A percentile compares a stretch with the other conserved stretches of the same genome.
phyloP scores from a whole-genome alignment of 92 coral and sea anemone genomes.

The Porites lobata region DNA sequence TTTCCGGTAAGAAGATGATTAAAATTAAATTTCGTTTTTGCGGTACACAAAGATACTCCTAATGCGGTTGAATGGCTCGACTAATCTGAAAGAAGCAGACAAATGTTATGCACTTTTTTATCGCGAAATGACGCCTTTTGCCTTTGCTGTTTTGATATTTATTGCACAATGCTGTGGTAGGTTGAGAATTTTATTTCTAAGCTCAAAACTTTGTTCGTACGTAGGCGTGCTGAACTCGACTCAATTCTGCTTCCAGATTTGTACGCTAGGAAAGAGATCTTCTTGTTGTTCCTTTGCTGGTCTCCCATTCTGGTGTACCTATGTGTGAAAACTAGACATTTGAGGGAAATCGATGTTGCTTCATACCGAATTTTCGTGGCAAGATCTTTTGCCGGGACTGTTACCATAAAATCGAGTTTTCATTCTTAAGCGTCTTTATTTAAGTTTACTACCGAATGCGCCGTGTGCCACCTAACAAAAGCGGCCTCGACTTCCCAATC shows the following conservation, averaged over 20 bases:
- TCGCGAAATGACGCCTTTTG: background rate
- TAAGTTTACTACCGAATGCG: background rate
- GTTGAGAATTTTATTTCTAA: background rate
- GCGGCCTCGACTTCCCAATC: background rate
- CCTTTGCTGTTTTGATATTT: background rate
- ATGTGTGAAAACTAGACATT: too few species aligned
- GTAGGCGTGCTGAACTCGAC: background rate
- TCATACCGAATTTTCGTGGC: background rate
- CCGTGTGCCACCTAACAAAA: background rate
- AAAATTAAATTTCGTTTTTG: slow-evolving; percentile 40
- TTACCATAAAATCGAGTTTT: background rate
- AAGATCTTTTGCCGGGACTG: background rate
- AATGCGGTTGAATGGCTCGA: slow-evolving; percentile 2
- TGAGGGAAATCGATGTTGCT: too few species aligned
- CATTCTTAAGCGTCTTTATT: background rate
- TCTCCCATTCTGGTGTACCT: too few species aligned
- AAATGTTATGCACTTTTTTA: background rate
- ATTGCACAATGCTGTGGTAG: slow-evolving; percentile 31
- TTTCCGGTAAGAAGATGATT: slow-evolving; percentile 63
- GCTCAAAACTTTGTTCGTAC: too few species aligned
- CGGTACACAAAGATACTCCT: background rate
- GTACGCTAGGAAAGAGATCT: too few species aligned
- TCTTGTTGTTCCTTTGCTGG: too few species aligned
- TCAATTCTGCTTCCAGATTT: background rate
- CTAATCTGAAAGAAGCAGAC: background rate